phyloP scores from a whole-genome alignment of 2,797 vertebrate genomes.

The Anisognathus igniventris region DNA sequence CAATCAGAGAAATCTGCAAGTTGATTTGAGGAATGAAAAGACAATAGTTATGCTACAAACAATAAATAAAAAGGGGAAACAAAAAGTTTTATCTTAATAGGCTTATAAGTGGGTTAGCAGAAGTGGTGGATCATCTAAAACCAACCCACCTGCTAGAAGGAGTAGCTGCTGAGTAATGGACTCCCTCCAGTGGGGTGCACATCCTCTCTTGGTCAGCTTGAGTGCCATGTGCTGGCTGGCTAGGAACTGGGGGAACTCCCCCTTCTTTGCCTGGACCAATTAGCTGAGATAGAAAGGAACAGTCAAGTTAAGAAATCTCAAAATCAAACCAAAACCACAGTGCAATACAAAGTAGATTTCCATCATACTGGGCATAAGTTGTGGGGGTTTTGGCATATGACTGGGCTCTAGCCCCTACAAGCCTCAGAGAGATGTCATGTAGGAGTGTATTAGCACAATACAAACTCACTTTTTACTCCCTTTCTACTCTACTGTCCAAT shows the following conservation, averaged over 20 bases:
- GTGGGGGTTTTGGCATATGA: background rate
- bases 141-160: constrained; percentile 85
- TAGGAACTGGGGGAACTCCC: constrained; percentile 78
- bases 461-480: background rate
- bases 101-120: background rate
- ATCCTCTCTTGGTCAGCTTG: constrained; percentile 82
- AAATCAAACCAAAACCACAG: background rate
- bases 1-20: background rate
- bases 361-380: background rate
- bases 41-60: background rate
- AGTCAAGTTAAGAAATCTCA: background rate
- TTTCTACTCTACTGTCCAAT: background rate
- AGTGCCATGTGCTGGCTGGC: constrained; percentile 83
- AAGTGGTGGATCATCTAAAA: background rate
- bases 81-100: background rate
- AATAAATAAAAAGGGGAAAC: background rate
- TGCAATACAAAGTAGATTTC: background rate
- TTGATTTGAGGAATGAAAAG: background rate
- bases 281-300: constrained; percentile 71
- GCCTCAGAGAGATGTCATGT: background rate
- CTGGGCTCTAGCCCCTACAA: background rate
- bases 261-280: constrained; percentile 87
- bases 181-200: constrained; percentile 75
- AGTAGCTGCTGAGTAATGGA: constrained; percentile 77
- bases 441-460: background rate